phyloP scores from a whole-genome alignment of 92 coral and sea anemone species.

The Blastomussa wellsi region DNA sequence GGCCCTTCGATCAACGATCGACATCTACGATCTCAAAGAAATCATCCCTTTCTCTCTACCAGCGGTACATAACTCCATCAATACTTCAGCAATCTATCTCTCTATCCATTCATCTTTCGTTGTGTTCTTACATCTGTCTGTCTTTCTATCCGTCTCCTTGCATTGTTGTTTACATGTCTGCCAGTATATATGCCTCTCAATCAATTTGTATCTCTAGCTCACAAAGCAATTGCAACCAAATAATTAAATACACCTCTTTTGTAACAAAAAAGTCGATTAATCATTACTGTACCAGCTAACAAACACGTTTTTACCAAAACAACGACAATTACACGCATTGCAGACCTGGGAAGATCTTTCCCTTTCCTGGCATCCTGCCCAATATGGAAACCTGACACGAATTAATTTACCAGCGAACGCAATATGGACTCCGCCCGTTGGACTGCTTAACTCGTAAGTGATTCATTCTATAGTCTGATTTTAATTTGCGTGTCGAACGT shows the following conservation, averaged over 20 bases:
- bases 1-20: no score
- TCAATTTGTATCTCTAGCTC: background rate
- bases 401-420: slow-evolving; percentile 39
- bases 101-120: background rate
- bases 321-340: background rate
- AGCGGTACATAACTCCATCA: no score
- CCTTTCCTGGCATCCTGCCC: slow-evolving; percentile 43
- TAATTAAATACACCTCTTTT: no score
- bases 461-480: background rate
- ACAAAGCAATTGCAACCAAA: background rate
- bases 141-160: background rate
- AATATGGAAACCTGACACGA: slow-evolving; percentile 37
- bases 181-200: background rate
- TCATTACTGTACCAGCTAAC: background rate
- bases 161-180: background rate
- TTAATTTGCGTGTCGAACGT: background rate
- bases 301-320: background rate
- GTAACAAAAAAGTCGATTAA: no score
- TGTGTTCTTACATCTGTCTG: background rate
- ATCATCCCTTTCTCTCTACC: no score
- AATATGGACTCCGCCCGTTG: slow-evolving; percentile 59
- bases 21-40: no score
- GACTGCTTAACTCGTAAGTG: slow-evolving; percentile 52
- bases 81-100: no score
- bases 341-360: slow-evolving; percentile 48